These are phyloP conservation scores for Lanistes nyassanus DNA, from an alignment of 1,140 invertebrate genomes.

Conservation along the genomic window DNA sequence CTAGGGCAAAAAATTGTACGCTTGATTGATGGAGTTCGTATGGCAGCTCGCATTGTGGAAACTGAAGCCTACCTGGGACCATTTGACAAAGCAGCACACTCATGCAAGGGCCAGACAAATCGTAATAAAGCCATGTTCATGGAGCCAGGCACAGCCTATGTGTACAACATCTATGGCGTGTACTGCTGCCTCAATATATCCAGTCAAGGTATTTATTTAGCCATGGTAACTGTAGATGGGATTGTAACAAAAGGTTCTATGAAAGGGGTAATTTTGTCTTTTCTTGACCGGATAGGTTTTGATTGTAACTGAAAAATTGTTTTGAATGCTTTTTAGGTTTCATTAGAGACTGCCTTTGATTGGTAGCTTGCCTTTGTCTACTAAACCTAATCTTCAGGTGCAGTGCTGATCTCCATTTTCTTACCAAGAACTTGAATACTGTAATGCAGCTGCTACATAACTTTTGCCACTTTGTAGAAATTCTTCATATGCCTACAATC, in stretches of 20 bases:
- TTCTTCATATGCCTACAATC: too few species aligned
- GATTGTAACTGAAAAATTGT: too few species aligned
- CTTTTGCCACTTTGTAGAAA: too few species aligned
- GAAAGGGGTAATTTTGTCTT: not conserved
- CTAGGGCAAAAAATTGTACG: slow-evolving; percentile 74
- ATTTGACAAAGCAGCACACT: slow-evolving; percentile 79
- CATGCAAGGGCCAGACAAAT: slow-evolving; percentile 76
- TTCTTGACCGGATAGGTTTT: not conserved
- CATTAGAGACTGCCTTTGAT: too few species aligned
- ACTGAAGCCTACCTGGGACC: slow-evolving; percentile 81
- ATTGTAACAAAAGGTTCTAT: not conserved
- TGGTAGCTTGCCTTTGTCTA: too few species aligned
- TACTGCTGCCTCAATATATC: slow-evolving; percentile 87
- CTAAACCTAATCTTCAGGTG: too few species aligned
- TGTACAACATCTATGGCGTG: slow-evolving; percentile 86
- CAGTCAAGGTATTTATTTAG: slow-evolving; percentile 71
- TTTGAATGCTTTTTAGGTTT: too few species aligned
- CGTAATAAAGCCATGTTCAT: slow-evolving; percentile 84
- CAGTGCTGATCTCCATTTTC: too few species aligned
- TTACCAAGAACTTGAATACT: too few species aligned
- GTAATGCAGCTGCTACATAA: too few species aligned
- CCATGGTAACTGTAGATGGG: not conserved
- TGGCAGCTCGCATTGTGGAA: slow-evolving; percentile 80
- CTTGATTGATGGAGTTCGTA: slow-evolving; percentile 49
- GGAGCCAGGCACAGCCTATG: slow-evolving; percentile 81